Evolutionary conservation across 2,113 vertebrate species (phyloP).

Genomic region (Amphiprion ocellaris): DNA sequence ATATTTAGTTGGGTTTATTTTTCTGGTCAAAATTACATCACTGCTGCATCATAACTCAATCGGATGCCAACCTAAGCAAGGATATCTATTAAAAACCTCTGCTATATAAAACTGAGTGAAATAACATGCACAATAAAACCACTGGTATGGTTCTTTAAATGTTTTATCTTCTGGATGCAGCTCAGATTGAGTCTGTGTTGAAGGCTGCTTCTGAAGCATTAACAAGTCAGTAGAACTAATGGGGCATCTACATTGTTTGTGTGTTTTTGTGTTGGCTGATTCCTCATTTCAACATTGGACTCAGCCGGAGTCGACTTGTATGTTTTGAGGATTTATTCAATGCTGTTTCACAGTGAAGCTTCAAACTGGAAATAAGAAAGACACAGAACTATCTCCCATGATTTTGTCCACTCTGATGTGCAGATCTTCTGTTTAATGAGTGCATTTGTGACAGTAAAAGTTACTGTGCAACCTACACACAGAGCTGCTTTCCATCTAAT

Average conservation of each 20-base stretch:
- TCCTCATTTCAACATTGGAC: neutral
- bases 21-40: slow-evolving; percentile 43
- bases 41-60: slow-evolving; percentile 28
- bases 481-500: slow-evolving; percentile 8
- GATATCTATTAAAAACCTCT: slow-evolving; percentile 44
- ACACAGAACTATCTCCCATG: neutral
- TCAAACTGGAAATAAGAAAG: slow-evolving; percentile 1
- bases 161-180: slow-evolving; percentile 15
- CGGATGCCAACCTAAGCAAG: slow-evolving; percentile 20
- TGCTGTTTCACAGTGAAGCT: neutral
- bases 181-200: neutral
- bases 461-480: neutral
- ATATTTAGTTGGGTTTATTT: slow-evolving; percentile 26
- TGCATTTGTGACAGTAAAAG: neutral
- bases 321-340: neutral
- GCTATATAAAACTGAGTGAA: neutral
- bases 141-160: slow-evolving; percentile 21
- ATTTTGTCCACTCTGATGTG: neutral
- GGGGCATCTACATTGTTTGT: neutral
- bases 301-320: neutral
- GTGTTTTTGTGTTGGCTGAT: neutral
- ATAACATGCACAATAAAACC: slow-evolving; percentile 19
- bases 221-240: slow-evolving; percentile 25
- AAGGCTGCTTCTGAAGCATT: slow-evolving; percentile 21
- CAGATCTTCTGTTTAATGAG: neutral